These are phyloP conservation scores for Ectemnius lituratus DNA, from an alignment of 2,888 invertebrate genomes.

Conservation along the genomic window DNA sequence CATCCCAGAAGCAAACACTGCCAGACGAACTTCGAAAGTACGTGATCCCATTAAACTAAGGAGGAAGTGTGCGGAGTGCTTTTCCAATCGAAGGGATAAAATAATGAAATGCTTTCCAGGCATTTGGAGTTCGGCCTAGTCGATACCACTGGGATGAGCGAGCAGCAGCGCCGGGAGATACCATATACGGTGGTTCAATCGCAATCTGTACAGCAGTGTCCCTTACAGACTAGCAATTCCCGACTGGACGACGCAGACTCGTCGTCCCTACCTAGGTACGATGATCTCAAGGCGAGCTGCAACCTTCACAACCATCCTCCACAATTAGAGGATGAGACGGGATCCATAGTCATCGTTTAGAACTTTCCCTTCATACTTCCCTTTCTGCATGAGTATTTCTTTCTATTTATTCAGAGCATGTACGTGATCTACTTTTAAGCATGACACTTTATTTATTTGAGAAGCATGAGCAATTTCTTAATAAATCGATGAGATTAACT, in stretches of 20 bases:
- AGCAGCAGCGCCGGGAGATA: slow-evolving; percentile 91
- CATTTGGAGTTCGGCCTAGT: slow-evolving; percentile 93
- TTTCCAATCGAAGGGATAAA: slow-evolving; percentile 19
- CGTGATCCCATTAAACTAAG: slow-evolving; percentile 42
- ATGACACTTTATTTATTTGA: slow-evolving; percentile 75
- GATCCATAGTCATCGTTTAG: slow-evolving; percentile 77
- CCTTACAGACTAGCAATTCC: slow-evolving; percentile 70
- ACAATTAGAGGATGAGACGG: slow-evolving; percentile 76
- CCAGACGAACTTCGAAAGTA: slow-evolving; percentile 76
- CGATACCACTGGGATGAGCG: slow-evolving; percentile 93
- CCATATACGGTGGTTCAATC: slow-evolving; percentile 92
- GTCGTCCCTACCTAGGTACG: slow-evolving; percentile 75
- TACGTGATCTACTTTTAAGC: slow-evolving; percentile 69
- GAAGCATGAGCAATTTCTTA: slow-evolving; percentile 71
- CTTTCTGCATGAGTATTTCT: slow-evolving; percentile 39
- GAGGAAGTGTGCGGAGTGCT: neutral
- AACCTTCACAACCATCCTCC: slow-evolving; percentile 73
- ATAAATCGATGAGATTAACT: slow-evolving; percentile 76
- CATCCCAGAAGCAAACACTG: slow-evolving; percentile 74
- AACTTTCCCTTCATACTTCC: slow-evolving; percentile 55
- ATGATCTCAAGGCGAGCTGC: slow-evolving; percentile 77
- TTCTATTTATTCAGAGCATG: slow-evolving; percentile 76
- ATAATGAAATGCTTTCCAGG: slow-evolving; percentile 76
- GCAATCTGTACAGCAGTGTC: slow-evolving; percentile 79
- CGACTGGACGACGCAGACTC: slow-evolving; percentile 69